Evolutionary conservation across 2,888 invertebrate genomes (phyloP).

Genomic region (Tetropium fuscum): DNA sequence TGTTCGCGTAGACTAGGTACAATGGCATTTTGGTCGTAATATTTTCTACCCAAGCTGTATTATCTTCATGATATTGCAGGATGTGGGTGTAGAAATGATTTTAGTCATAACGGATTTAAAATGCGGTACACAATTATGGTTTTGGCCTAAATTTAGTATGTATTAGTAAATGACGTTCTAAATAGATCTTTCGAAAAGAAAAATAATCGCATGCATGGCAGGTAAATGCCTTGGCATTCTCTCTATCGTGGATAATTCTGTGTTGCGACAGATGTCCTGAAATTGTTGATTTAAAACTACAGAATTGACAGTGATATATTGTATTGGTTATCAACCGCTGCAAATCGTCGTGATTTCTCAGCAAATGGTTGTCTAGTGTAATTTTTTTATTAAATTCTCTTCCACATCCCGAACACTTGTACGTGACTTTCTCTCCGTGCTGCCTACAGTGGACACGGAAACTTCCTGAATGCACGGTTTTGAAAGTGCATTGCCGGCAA

Average conservation of each 20-base stretch:
- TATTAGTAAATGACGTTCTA: conserved; percentile 25
- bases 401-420: background rate
- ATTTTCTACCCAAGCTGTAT: conserved; percentile 5
- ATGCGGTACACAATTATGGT: conserved; percentile 26
- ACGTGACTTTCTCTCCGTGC: background rate
- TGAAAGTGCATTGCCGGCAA: no score
- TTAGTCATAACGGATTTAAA: conserved; percentile 24
- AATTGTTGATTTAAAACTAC: conserved; percentile 25
- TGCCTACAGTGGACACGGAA: background rate
- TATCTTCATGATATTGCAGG: conserved; percentile 23
- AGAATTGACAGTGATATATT: conserved; percentile 19
- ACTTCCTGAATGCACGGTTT: no score
- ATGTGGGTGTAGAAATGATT: conserved; percentile 29
- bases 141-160: conserved; percentile 20
- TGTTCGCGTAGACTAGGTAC: no score
- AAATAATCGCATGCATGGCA: conserved; percentile 10
- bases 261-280: background rate
- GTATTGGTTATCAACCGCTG: background rate
- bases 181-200: background rate
- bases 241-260: no score
- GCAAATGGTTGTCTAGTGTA: conserved; percentile 5
- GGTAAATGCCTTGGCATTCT: background rate
- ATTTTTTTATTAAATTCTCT: background rate
- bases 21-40: conserved; percentile 28
- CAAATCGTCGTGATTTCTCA: conserved; percentile 8